A percentile compares a stretch with the other conserved stretches of the same genome.
Conservation (phyloP, 92 coral and sea anemone genomes). For the Zoanthus sansibaricus region DNA sequence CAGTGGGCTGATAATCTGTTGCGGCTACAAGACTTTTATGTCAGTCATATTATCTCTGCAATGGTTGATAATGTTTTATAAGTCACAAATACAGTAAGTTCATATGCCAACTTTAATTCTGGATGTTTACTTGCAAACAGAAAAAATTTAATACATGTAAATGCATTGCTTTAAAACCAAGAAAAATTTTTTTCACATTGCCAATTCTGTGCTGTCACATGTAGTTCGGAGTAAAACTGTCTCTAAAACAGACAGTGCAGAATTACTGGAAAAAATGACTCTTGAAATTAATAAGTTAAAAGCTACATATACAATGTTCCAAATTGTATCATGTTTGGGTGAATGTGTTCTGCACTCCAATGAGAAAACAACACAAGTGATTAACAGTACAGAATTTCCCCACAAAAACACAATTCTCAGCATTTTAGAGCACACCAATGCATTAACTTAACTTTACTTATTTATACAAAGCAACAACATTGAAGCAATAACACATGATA, state of each 20-base stretch:
- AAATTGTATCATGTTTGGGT: conserved; percentile 12
- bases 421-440: conserved; percentile 1
- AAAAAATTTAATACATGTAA: conserved; percentile 9
- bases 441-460: conserved; percentile 8
- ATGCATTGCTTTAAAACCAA: conserved; percentile 10
- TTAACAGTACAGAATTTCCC: conserved; percentile 18
- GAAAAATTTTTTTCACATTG: neutral
- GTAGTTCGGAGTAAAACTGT: conserved; percentile 14
- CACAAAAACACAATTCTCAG: conserved; percentile 12
- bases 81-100: conserved; percentile 9
- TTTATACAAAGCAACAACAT: conserved; percentile 18
- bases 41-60: neutral
- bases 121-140: neutral
- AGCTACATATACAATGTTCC: conserved; percentile 10
- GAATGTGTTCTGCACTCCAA: conserved; percentile 15
- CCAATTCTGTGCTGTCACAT: conserved; percentile 15
- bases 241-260: conserved; percentile 12
- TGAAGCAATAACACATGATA: conserved; percentile 16
- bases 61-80: neutral
- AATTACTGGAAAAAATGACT: conserved; percentile 14
- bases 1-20: conserved; percentile 55
- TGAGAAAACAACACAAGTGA: conserved; percentile 12
- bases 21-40: conserved; percentile 10
- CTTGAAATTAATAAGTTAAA: conserved; percentile 8
- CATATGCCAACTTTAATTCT: conserved; percentile 1